phyloP scores from a whole-genome alignment of 2,113 vertebrate genomes.

The Sebastes fasciatus region DNA sequence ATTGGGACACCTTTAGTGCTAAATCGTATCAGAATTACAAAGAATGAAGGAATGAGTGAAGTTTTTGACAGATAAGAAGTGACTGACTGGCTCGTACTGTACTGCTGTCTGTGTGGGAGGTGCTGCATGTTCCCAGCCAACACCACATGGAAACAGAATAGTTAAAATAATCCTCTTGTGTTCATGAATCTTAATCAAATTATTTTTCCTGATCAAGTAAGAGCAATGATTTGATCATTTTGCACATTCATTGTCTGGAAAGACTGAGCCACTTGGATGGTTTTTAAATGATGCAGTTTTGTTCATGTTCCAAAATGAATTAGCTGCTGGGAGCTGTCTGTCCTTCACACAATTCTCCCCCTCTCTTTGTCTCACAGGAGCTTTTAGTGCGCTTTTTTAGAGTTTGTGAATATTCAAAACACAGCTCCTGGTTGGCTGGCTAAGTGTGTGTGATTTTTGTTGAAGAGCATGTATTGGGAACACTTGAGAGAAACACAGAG shows the following conservation, averaged over 20 bases:
- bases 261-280: background rate
- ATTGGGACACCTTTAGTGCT: background rate
- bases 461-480: slow-evolving; percentile 46
- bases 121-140: slow-evolving; percentile 12
- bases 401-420: slow-evolving; percentile 50
- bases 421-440: slow-evolving; percentile 39
- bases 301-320: slow-evolving; percentile 24
- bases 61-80: slow-evolving; percentile 35
- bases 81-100: slow-evolving; percentile 23
- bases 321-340: slow-evolving; percentile 11
- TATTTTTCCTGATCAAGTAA: slow-evolving; percentile 4
- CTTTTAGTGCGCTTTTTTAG: slow-evolving; percentile 50
- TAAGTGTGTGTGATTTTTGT: slow-evolving; percentile 41
- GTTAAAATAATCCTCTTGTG: slow-evolving; percentile 22
- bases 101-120: slow-evolving; percentile 30
- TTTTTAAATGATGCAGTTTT: slow-evolving; percentile 11
- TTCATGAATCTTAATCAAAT: slow-evolving; percentile 8
- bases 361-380: slow-evolving; percentile 58
- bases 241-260: background rate
- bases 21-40: background rate
- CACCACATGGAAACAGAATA: slow-evolving; percentile 8
- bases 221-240: slow-evolving; percentile 21
- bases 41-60: background rate
- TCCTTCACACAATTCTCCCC: slow-evolving; percentile 57
- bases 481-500: slow-evolving; percentile 57